These are phyloP conservation scores for Pipa parva DNA, from an alignment of 2,113 vertebrate genomes.

Conservation along the genomic window DNA sequence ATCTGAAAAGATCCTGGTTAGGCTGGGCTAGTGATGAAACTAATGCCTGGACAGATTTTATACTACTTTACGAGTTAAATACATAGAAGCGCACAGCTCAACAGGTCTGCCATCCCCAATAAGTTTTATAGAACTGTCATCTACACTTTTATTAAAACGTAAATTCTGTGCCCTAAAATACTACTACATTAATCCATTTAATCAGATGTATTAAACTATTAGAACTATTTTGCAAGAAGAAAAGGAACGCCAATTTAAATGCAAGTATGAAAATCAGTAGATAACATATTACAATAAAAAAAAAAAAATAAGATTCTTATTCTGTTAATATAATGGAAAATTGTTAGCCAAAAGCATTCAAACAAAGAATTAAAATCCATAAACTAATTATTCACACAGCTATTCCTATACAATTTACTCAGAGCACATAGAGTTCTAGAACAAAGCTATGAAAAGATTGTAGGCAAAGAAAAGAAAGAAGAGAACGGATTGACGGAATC, in stretches of 20 bases:
- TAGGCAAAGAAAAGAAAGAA: not conserved
- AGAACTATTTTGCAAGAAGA: not conserved
- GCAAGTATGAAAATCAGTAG: slow-evolving; percentile 11
- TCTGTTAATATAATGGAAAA: slow-evolving; percentile 1
- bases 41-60: no score
- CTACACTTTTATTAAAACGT: no score
- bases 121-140: no score
- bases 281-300: slow-evolving; percentile 5
- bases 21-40: no score
- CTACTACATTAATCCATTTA: slow-evolving; percentile 2
- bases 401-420: not conserved
- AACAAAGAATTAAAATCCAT: slow-evolving; percentile 10
- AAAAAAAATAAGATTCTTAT: slow-evolving; percentile 9
- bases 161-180: not conserved
- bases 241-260: not conserved
- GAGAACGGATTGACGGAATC: not conserved
- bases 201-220: not conserved
- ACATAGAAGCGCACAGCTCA: no score
- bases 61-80: no score
- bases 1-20: no score
- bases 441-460: not conserved
- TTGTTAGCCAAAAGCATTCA: not conserved
- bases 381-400: slow-evolving; percentile 1
- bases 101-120: no score
- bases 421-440: not conserved